A percentile compares a stretch with the other conserved stretches of the same genome.
Conservation (phyloP, 2,888 invertebrate genomes). For the Hydriomena furcata region DNA sequence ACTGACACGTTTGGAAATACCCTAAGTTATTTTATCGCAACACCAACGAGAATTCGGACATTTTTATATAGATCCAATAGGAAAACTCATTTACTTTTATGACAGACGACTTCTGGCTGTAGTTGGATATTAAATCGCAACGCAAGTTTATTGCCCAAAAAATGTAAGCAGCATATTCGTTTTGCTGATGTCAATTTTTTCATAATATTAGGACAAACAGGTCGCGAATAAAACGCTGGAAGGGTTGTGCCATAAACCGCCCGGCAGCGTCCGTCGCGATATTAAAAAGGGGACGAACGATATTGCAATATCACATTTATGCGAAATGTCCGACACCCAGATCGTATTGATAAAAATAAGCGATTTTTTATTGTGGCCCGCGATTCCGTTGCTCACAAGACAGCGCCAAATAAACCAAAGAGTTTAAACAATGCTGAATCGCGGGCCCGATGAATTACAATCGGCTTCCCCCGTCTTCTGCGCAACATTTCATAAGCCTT, state of each 20-base stretch:
- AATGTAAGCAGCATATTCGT: constrained; percentile 63
- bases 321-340: constrained; percentile 82
- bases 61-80: constrained; percentile 16
- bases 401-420: constrained; percentile 30
- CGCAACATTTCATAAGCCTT: constrained; percentile 44
- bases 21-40: constrained; percentile 1
- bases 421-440: constrained; percentile 33
- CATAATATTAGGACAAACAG: constrained; percentile 83
- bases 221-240: constrained; percentile 81
- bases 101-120: constrained; percentile 20
- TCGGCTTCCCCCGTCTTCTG: constrained; percentile 34
- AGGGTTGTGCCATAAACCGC: constrained; percentile 82
- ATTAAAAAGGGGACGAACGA: constrained; percentile 83
- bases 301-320: constrained; percentile 84
- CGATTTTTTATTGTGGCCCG: constrained; percentile 79
- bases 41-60: constrained; percentile 10
- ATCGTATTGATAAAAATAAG: constrained; percentile 84
- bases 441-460: constrained; percentile 36
- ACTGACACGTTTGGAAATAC: background rate
- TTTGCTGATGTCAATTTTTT: constrained; percentile 80
- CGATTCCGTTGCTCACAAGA: constrained; percentile 51
- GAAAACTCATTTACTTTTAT: constrained; percentile 21
- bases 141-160: constrained; percentile 45
- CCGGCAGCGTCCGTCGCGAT: constrained; percentile 79
- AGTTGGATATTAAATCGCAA: constrained; percentile 33